Base-by-base conservation (phyloP, 2,797 vertebrate species). In the Bufotes viridis region DNA sequence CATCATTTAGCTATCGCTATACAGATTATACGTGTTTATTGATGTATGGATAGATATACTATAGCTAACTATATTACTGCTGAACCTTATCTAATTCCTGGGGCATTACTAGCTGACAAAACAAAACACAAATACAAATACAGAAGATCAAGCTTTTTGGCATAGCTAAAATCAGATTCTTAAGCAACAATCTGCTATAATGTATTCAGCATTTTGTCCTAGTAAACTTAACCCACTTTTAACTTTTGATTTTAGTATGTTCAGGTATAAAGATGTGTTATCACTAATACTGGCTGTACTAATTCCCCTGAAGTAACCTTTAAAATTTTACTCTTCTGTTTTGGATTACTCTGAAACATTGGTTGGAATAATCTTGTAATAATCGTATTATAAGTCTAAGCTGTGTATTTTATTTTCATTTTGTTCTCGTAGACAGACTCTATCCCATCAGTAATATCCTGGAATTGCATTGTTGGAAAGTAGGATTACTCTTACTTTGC, bases 371-470 rank as follows among this genome's bases (percentile, higher is more conserved):
- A 85, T 85, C 26, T 57, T 67, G 13, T 78, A 55, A 78, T 78
- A 79, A 86, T 78, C 85, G n/a, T 70, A 70, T 86, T 58, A 53
- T 69, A 67, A 24, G 76, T 63, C 49, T 86, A 70, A 67, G 26
- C 75, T 86, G n/a, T 12, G 60, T 57, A 70, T 70, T 29, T 65
- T 74, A 10, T 75, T 75, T 86, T 79, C 49, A 86, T 86, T 78
- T 86, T 69, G 15, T 86, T 53, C 24, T 84, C 61, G 55, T 83
- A 83, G 67, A 72, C 82, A 83, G 82, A 83, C 58, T 63, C 76
- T 67, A 82, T 87, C 80, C 70, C 34, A 29, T 82, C 34, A 79
- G 74, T 75, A 87, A 76, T 67, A 82, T 76, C 55, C 60, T 53
- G 42, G 49, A 60, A 87, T 87, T 82, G 55, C 58, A 42, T 75